These are phyloP conservation scores for Bilobella aurantiaca DNA, from an alignment of 1,140 invertebrate species.

Conservation along the genomic window DNA sequence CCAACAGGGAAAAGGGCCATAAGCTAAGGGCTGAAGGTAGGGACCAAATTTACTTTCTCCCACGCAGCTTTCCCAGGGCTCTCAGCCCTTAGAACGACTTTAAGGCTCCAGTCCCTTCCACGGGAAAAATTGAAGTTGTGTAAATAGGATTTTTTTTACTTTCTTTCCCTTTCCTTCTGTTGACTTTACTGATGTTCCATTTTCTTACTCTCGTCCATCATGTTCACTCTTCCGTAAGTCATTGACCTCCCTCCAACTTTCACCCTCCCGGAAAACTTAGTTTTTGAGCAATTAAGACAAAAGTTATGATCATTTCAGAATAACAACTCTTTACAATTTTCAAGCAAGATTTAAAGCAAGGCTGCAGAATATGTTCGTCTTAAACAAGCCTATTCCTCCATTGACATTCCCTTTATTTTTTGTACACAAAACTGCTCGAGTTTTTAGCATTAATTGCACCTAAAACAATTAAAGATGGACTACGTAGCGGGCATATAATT, in stretches of 20 bases:
- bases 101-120: not conserved
- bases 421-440: no score
- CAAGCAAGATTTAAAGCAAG: no score
- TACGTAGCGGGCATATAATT: no score
- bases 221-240: not conserved
- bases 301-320: not conserved
- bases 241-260: not conserved
- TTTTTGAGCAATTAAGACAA: slow-evolving; percentile 1
- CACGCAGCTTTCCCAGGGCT: not conserved
- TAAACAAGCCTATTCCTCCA: no score
- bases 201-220: not conserved
- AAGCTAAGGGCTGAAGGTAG: no score
- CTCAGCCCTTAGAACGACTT: not conserved
- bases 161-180: not conserved
- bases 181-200: slow-evolving; percentile 2
- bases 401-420: no score
- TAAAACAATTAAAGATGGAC: no score
- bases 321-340: not conserved
- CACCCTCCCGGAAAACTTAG: not conserved
- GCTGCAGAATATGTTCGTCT: no score
- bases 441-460: no score
- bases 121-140: not conserved
- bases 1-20: no score
- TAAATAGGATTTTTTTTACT: slow-evolving; percentile 2
- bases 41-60: no score